Base-by-base conservation (phyloP, 2,797 vertebrate genomes). In the Labroides dimidiatus region DNA sequence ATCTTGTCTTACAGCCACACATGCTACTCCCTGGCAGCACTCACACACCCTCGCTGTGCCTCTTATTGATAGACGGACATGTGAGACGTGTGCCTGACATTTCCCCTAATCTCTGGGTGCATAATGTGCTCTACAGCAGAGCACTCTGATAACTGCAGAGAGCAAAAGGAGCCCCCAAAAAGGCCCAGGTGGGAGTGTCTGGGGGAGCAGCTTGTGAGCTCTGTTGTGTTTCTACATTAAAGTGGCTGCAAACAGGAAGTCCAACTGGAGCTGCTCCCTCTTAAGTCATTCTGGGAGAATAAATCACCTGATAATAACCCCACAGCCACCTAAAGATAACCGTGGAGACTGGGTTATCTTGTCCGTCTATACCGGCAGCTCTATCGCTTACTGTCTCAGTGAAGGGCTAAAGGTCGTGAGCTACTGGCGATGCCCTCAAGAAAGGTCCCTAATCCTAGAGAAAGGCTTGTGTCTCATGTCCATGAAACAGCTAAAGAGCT, bases 31-130 rank as follows among this genome's bases (percentile, higher is more conserved):
- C 10, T 62, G 47, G 55, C 43, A 50, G 56, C 61, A n/a, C 56
- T 69, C 33, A 71, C 49, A 73, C 69, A 13, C 36, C 54, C 60
- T 64, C 10, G 1, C 41, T 23, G 55, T 67, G 55, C 21, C 57
- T 80, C 55, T 68, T 49, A 69, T 60, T 59, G 65, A 72, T 48
- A 66, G 42, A 61, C 58, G 43, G 48, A 48, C 54, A 58, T 56
- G 65, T 12, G 49, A 79, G 68, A 81, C 0, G 48, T 54, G 50
- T 44, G 55, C 15, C 5, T 72, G 74, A 49, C 64, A 71, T 78
- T 64, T 62, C 62, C 64, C 36, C 73, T 86, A 67, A 90, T 88
- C 83, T 82, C 60, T 66, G 69, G 24, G 50, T 59, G 62, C 63
- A 69, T 48, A 76, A 58, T 23, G 13, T 43, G 64, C 72, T 77